phyloP scores from a whole-genome alignment of 2,888 invertebrate genomes.

The Globia sparganii region DNA sequence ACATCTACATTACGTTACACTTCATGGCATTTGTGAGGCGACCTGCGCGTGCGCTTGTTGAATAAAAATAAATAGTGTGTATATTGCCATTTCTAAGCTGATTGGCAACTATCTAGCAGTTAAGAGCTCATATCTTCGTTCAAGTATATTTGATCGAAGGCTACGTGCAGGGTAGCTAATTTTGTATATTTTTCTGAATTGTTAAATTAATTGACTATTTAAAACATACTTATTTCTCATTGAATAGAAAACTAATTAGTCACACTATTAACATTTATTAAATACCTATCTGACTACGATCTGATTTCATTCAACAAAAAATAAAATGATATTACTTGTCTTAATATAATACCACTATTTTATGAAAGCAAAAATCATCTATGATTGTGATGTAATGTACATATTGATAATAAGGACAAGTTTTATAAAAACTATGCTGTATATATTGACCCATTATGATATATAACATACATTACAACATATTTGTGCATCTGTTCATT shows the following conservation, averaged over 20 bases:
- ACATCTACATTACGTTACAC: constrained; percentile 48
- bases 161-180: constrained; percentile 4
- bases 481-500: constrained; percentile 83
- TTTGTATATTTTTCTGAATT: constrained; percentile 9
- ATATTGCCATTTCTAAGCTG: neutral
- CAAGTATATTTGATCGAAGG: constrained; percentile 15
- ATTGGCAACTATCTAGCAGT: constrained; percentile 1
- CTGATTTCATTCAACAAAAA: constrained; percentile 46
- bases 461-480: constrained; percentile 54
- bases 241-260: constrained; percentile 5
- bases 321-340: constrained; percentile 47
- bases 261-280: neutral
- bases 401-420: constrained; percentile 76
- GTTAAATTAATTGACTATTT: constrained; percentile 14
- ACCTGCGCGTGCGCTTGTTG: constrained; percentile 15
- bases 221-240: constrained; percentile 21
- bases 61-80: neutral
- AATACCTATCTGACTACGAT: constrained; percentile 25
- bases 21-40: neutral
- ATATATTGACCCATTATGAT: constrained; percentile 60
- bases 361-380: constrained; percentile 60
- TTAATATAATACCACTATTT: constrained; percentile 42
- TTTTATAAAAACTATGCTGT: constrained; percentile 79
- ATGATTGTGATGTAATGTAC: constrained; percentile 77
- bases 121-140: constrained; percentile 10